Base-by-base conservation (phyloP, 2,888 invertebrate species). In the Pseudoips prasinana region DNA sequence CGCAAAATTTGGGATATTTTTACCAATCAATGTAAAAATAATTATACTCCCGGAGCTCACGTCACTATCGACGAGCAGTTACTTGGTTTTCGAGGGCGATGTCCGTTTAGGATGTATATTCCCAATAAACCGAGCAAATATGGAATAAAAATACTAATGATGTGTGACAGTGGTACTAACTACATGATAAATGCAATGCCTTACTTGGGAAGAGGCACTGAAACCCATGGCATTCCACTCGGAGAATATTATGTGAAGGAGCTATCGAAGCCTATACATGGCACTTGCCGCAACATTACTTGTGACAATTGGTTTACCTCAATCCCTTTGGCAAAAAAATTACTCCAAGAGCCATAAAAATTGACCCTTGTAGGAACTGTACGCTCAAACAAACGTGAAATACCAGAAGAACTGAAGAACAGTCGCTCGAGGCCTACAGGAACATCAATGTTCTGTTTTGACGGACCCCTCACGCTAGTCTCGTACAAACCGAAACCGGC, bases 81-180 rank as follows among this genome's bases (percentile, higher is more conserved):
- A 6, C 8, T 38, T 1, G 32, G 27, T 8, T 41, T 41, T 9
- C 14, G 35, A 6, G 41, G 35, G 6, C 10, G 38, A 8, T 39
- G 33, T 0, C 17, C 22, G 1, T 42, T 42, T 18, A 10, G 36
- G 2, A 39, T 44, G 18, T 39, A 36, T 5, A 39, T 39, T 7
- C 33, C 35, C 1, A 33, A 34, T 8, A 44, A 44, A 25, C 36
- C 43, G 7, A 9, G 14, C 25, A 44, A 39, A 37, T 72, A 71
- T 37, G 74, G 70, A 2, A 31, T 73, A 10, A 71, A 72, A 52
- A 47, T 68, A 9, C 28, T 58, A 20, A 49, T 57, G 33, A 22
- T 65, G 17, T 63, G 64, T 18, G 69, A 73, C 46, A 49, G 57
- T 10, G 27, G n/a, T 7, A 25, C 33, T 8, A 20, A 27, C 3